Conservation (phyloP, 2,888 invertebrate genomes). For the Creontiades dilutus region DNA sequence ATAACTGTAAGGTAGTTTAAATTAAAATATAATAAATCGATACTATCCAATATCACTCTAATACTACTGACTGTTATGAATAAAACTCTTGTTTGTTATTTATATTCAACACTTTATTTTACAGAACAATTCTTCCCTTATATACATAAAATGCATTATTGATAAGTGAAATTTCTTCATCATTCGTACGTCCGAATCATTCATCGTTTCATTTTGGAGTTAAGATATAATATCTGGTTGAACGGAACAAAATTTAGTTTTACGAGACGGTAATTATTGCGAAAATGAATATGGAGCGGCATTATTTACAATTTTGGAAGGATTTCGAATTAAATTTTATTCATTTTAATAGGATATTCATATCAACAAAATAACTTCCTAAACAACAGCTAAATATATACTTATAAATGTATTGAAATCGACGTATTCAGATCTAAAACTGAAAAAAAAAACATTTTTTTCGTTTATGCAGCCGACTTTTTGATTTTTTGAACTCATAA, state of each 20-base stretch:
- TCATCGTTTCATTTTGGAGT: not conserved
- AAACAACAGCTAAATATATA: too few species aligned
- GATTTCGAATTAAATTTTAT: not conserved
- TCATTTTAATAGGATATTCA: too few species aligned
- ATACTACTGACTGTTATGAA: not conserved
- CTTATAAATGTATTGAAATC: too few species aligned
- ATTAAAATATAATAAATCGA: too few species aligned
- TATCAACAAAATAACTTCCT: too few species aligned
- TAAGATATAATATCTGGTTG: conserved; percentile 5
- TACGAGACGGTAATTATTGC: not conserved
- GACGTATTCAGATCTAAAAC: too few species aligned
- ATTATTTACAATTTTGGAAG: conserved; percentile 25
- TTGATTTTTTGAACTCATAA: too few species aligned
- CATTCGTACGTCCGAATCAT: not conserved
- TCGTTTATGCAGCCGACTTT: too few species aligned
- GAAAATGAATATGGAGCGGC: not conserved
- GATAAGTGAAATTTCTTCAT: not conserved
- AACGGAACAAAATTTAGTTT: not conserved
- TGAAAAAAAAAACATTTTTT: too few species aligned
- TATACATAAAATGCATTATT: conserved; percentile 9
- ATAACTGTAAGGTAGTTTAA: too few species aligned
- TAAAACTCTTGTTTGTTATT: not conserved
- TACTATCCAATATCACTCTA: too few species aligned
- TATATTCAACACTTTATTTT: conserved; percentile 36
- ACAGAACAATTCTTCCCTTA: conserved; percentile 22